Base-by-base conservation (phyloP, 2,888 invertebrate genomes). In the Tetropium fuscum region DNA sequence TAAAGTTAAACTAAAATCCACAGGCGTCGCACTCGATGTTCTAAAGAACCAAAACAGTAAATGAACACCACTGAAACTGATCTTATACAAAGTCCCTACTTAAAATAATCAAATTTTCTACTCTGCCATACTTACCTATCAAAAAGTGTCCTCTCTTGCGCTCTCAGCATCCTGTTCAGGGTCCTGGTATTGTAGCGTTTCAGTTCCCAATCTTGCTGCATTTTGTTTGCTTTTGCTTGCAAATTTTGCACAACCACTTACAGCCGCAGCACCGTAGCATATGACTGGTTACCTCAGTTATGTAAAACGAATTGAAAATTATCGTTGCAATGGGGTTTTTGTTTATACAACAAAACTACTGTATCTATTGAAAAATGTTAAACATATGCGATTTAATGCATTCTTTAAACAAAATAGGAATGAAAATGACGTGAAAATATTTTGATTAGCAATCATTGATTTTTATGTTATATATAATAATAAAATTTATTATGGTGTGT, bases 291-390 rank as follows among this genome's bases (percentile, higher is more conserved):
- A 34, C 11, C 1, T 34, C 5, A 5, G 15, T 1, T 34, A 13
- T 13, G 2, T 13, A 34, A 13, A 34, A 5, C 6, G 15, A 13
- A 7, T 10, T 10, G n/a, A 32, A 1, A 13, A 34, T 11, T 7
- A 15, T 1, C 5, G 8, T 5, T 6, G 1, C 6, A 7, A 6
- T 6, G 15, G 2, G 34, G 34, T 1, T 34, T 13, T 13, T 34
- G 15, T 34, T 34, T 34, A 34, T 34, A 34, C 11, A 34, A 34
- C 34, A 34, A 34, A 34, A 13, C 34, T 32, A 11, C 8, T 27
- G 15, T 34, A 34, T 34, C 34, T 34, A 13, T 34, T 15, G 15
- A 32, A 13, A 13, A 34, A 34, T n/a, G n/a, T n/a, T n/a, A n/a
- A n/a, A n/a, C n/a, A n/a, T n/a, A n/a, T n/a, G n/a, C n/a, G n/a